Conservation (phyloP, 2,888 invertebrate genomes). For the Drosophila subquinaria region DNA sequence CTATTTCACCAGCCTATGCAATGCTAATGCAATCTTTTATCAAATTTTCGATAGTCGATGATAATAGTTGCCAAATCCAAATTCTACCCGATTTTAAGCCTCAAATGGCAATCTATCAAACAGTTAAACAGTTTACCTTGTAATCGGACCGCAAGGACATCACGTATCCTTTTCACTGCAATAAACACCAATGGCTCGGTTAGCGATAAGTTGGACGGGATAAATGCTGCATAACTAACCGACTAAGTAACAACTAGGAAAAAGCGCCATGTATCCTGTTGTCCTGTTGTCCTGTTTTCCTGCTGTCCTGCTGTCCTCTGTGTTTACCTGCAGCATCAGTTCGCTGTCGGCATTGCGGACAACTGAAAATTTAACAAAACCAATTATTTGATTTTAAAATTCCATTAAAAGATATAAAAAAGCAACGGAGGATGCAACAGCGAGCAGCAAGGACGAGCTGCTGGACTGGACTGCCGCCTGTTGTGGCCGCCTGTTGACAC, state of each 20-base stretch:
- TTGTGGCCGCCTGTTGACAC: conserved; percentile 69
- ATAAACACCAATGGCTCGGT: conserved; percentile 56
- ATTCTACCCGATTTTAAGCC: neutral
- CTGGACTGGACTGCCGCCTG: conserved; percentile 46
- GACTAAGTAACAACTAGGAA: conserved; percentile 16
- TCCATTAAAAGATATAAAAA: conserved; percentile 80
- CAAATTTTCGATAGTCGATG: too few species aligned
- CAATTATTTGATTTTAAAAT: conserved; percentile 82
- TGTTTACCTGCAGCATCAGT: conserved; percentile 50
- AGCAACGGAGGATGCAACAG: conserved; percentile 17
- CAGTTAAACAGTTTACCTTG: conserved; percentile 8
- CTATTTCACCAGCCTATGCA: too few species aligned
- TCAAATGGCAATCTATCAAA: conserved; percentile 17
- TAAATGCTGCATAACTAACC: conserved; percentile 20
- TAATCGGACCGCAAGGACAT: conserved; percentile 41
- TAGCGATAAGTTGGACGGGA: conserved; percentile 44
- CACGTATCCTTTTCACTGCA: conserved; percentile 63
- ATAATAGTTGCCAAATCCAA: too few species aligned
- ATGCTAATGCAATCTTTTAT: too few species aligned
- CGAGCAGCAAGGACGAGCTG: conserved; percentile 24
- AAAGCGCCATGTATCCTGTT: conserved; percentile 20
- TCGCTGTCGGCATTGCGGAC: conserved; percentile 19
- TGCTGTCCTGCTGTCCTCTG: conserved; percentile 1
- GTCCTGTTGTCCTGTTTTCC: conserved; percentile 4
- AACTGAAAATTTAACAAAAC: conserved; percentile 69